A percentile compares a stretch with the other conserved stretches of the same genome.
Conservation (phyloP, 35 echinoderm and acorn worm species). For the Apostichopus californicus region DNA sequence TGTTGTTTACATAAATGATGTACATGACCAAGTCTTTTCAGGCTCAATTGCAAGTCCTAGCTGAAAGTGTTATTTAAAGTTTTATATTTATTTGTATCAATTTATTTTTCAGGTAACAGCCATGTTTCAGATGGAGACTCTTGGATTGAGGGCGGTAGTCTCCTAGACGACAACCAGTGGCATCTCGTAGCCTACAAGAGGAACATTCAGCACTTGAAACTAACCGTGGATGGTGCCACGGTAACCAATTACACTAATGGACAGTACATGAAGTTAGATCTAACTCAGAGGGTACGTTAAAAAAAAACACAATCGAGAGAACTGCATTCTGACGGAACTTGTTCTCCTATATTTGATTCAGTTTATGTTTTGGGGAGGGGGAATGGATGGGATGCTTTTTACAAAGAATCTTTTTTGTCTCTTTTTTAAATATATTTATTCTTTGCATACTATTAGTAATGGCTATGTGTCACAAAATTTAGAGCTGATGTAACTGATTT, state of each 20-base stretch:
- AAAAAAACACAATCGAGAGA: background rate
- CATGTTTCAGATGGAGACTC: slow-evolving; percentile 23
- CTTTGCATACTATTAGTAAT: background rate
- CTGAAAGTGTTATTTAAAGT: no score
- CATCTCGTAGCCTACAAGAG: slow-evolving; percentile 73
- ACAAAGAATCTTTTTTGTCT: background rate
- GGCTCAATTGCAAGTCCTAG: no score
- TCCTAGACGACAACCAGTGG: slow-evolving; percentile 88
- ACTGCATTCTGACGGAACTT: background rate
- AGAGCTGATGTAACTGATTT: background rate
- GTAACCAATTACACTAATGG: slow-evolving; percentile 59
- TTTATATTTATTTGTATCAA: no score
- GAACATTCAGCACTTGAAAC: slow-evolving; percentile 36
- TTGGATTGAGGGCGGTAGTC: slow-evolving; percentile 65
- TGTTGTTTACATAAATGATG: no score
- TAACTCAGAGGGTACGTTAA: slow-evolving; percentile 66
- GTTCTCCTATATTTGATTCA: background rate
- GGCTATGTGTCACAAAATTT: no score
- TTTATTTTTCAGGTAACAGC: slow-evolving; percentile 11
- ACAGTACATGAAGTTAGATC: slow-evolving; percentile 60
- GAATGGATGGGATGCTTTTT: background rate
- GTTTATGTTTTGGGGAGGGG: background rate
- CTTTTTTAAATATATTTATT: background rate
- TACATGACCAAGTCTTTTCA: no score
- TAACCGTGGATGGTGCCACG: slow-evolving; percentile 63